Percentiles rank a stretch among this genome's conserved stretches.
These are phyloP conservation scores for Garrulus glandarius DNA, from an alignment of 2,797 vertebrate genomes.

Conservation along the genomic window DNA sequence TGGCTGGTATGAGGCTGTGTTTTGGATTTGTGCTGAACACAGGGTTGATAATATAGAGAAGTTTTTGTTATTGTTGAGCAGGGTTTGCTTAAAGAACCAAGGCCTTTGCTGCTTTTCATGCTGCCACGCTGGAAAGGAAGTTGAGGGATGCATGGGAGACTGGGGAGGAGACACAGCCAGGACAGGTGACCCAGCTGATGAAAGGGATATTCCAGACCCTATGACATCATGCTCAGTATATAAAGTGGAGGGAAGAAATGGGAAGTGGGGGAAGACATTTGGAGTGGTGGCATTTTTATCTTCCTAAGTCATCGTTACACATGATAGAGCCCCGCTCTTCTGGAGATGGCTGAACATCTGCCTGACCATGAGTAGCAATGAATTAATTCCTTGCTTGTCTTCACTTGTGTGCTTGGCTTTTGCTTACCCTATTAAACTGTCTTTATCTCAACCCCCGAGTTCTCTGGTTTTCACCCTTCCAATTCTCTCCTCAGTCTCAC, in stretches of 20 bases:
- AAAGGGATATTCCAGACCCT: background rate
- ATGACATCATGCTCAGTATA: background rate
- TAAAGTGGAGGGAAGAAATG: background rate
- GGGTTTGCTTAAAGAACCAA: background rate
- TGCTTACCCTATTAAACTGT: background rate
- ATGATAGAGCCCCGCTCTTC: background rate
- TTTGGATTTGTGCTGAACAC: background rate
- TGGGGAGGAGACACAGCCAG: background rate
- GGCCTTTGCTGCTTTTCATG: background rate
- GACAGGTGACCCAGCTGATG: background rate
- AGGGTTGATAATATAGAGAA: background rate
- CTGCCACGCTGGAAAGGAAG: fast-evolving
- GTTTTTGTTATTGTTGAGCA: background rate
- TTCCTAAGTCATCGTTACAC: fast-evolving
- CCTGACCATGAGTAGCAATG: background rate
- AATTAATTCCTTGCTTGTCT: background rate
- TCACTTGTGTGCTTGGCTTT: background rate
- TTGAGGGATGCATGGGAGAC: fast-evolving
- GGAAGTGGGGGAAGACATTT: background rate
- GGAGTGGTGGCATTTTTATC: background rate
- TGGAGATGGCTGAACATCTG: background rate
- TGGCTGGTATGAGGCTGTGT: background rate
- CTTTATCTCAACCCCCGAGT: fast-evolving
- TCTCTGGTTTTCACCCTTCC: background rate
- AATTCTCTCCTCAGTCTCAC: fast-evolving